Conservation (phyloP, 53 echinoderm and acorn worm species). For the Paracentrotus lividus region DNA sequence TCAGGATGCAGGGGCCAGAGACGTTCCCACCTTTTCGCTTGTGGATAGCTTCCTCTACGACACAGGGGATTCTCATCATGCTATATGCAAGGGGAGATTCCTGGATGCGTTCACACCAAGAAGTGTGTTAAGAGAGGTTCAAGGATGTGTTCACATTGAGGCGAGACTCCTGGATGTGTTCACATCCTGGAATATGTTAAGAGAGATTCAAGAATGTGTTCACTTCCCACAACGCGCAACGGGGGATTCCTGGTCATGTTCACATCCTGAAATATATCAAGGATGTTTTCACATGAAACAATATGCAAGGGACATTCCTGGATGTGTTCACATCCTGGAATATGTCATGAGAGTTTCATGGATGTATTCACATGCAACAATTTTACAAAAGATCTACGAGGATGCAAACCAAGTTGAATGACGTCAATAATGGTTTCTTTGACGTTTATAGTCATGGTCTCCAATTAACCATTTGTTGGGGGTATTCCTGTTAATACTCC, state of each 20-base stretch:
- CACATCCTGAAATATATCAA: background rate
- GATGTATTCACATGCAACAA: too few species aligned
- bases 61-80: too few species aligned
- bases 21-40: conserved; percentile 6
- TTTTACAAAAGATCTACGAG: background rate
- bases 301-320: background rate
- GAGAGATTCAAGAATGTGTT: background rate
- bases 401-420: background rate
- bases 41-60: conserved; percentile 37
- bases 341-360: too few species aligned
- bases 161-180: background rate
- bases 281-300: background rate
- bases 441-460: conserved; percentile 1
- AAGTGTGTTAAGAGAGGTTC: background rate
- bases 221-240: background rate
- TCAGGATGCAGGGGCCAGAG: background rate
- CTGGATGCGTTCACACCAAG: background rate
- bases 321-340: background rate
- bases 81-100: background rate
- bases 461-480: background rate
- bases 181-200: background rate
- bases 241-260: background rate
- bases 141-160: background rate
- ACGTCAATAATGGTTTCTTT: background rate
- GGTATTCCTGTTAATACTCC: background rate